A percentile compares a stretch with the other conserved stretches of the same genome.
Conservation (phyloP, 2,797 vertebrate species). For the Lepus townsendii region DNA sequence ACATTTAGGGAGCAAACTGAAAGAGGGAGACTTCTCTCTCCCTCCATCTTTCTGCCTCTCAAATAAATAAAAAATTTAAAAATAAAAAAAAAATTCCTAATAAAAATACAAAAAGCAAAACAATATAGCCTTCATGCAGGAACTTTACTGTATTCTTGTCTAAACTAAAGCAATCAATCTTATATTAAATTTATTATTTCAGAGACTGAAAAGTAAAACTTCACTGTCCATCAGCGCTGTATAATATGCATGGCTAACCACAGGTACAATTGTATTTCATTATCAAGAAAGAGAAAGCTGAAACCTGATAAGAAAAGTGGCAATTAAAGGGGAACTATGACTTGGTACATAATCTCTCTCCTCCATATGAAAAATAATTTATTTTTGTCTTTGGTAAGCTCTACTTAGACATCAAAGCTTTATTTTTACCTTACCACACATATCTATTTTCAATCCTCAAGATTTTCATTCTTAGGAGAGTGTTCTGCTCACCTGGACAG, state of each 20-base stretch:
- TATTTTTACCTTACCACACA: neutral
- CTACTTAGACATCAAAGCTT: neutral
- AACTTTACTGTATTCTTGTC: neutral
- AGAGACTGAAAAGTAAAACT: neutral
- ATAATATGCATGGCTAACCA: neutral
- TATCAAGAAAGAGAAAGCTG: neutral
- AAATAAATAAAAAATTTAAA: too few species aligned
- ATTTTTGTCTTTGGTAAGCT: neutral
- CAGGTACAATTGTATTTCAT: neutral
- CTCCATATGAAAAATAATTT: neutral
- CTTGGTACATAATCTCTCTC: neutral
- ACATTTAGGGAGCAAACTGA: too few species aligned
- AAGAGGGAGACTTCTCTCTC: too few species aligned
- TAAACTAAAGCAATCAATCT: neutral
- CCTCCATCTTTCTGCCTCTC: too few species aligned
- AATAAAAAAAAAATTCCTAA: too few species aligned
- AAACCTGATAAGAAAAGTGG: neutral
- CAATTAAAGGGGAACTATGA: neutral
- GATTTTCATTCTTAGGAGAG: neutral
- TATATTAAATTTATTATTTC: neutral
- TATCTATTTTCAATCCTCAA: too few species aligned
- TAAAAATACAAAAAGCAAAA: neutral
- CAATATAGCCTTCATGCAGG: neutral
- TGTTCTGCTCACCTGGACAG: conserved; percentile 61
- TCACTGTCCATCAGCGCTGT: neutral